A percentile compares a stretch with the other conserved stretches of the same genome.
Conservation (phyloP, 2,888 invertebrate species). For the Orthonychiurus folsomi region DNA sequence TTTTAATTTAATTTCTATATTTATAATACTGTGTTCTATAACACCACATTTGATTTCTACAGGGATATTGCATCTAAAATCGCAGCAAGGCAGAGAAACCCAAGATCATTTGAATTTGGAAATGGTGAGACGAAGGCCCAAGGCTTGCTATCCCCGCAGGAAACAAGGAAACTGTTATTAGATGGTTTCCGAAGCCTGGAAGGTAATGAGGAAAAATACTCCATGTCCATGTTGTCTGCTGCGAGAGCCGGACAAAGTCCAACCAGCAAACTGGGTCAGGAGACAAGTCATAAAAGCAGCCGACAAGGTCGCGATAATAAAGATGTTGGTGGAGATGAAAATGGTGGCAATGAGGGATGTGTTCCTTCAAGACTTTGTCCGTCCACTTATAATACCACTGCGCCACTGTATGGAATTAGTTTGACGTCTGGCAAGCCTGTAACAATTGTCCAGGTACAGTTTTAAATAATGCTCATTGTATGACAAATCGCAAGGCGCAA, state of each 20-base stretch:
- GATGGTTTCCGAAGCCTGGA: conserved; percentile 17
- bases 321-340: background rate
- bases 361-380: conserved; percentile 71
- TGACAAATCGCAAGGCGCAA: background rate
- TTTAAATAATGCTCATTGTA: background rate
- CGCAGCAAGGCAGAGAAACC: conserved; percentile 32
- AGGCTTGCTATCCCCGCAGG: conserved; percentile 23
- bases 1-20: conserved; percentile 8
- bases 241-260: conserved; percentile 3
- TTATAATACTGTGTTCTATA: background rate
- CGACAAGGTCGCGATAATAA: background rate
- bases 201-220: conserved; percentile 9
- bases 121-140: conserved; percentile 15
- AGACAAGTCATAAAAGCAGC: background rate
- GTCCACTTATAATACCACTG: conserved; percentile 84
- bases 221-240: background rate
- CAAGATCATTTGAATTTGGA: conserved; percentile 24
- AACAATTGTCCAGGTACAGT: conserved; percentile 66
- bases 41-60: background rate
- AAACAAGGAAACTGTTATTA: conserved; percentile 25
- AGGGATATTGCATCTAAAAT: conserved; percentile 36
- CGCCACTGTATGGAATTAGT: conserved; percentile 81
- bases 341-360: conserved; percentile 42
- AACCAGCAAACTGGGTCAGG: background rate
- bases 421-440: conserved; percentile 85